These are phyloP conservation scores for Strix uralensis DNA, from an alignment of 2,113 vertebrate species.

Conservation along the genomic window DNA sequence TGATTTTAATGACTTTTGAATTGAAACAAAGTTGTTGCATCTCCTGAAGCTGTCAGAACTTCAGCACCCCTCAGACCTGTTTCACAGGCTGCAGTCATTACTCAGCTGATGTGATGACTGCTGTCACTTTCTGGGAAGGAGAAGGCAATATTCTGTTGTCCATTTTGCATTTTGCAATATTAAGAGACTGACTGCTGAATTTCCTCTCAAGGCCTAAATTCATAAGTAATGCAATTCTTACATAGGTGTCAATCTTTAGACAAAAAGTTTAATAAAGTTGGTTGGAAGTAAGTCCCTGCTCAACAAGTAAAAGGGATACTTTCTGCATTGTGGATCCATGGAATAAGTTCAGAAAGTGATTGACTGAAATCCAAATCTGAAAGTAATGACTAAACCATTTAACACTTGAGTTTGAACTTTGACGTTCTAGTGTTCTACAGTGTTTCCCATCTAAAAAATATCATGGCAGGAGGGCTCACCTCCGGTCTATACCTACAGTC, in stretches of 20 bases:
- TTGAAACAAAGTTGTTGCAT: neutral
- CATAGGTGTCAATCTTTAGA: neutral
- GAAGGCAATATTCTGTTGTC: neutral
- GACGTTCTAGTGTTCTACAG: neutral
- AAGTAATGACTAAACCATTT: neutral
- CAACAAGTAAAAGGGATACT: neutral
- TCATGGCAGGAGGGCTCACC: neutral
- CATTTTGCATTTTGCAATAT: neutral
- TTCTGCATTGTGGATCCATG: neutral
- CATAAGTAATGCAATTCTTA: neutral
- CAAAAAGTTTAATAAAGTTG: neutral
- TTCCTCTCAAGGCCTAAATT: neutral
- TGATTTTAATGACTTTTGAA: conserved; percentile 40
- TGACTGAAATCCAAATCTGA: neutral
- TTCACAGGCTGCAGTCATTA: neutral
- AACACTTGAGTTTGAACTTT: neutral
- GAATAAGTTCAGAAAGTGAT: neutral
- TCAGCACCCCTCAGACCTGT: neutral
- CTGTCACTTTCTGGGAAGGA: neutral
- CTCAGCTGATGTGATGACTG: neutral
- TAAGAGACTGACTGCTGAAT: neutral
- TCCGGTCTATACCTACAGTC: neutral
- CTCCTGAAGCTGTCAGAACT: conserved; percentile 3
- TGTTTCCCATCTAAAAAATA: neutral
- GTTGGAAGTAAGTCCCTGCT: neutral